phyloP scores from a whole-genome alignment of 2,797 vertebrate species.

The Neopelma chrysocephalum region DNA sequence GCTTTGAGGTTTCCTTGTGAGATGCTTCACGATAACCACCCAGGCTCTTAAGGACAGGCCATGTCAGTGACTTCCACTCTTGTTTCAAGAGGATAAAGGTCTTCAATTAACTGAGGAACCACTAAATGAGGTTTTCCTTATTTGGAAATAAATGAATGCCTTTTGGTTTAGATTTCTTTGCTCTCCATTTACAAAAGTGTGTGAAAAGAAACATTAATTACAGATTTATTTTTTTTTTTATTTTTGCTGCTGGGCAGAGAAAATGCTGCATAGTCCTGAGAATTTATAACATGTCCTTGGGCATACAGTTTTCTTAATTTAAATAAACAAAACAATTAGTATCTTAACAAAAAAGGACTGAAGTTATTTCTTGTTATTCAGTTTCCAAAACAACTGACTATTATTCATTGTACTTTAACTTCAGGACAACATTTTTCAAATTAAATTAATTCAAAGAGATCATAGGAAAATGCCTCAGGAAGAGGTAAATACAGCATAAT shows the following conservation, averaged over 20 bases:
- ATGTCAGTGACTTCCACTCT: background rate
- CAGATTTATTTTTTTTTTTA: background rate
- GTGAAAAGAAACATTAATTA: background rate
- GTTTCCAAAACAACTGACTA: background rate
- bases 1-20: background rate
- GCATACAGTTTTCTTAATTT: background rate
- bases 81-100: background rate
- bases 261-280: background rate
- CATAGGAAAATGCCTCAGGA: slow-evolving; percentile 13
- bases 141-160: background rate
- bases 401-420: background rate
- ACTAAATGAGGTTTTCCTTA: background rate
- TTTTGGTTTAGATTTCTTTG: background rate
- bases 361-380: background rate
- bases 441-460: slow-evolving; percentile 28
- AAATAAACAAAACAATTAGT: slow-evolving; percentile 30
- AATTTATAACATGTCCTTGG: background rate
- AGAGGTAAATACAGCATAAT: background rate
- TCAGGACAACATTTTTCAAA: slow-evolving; percentile 7
- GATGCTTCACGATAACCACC: background rate
- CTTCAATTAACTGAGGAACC: background rate
- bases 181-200: background rate
- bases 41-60: background rate
- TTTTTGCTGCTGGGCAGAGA: background rate
- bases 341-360: background rate